These are phyloP conservation scores for Cisticola juncidis DNA, from an alignment of 2,113 vertebrate species.

Conservation along the genomic window DNA sequence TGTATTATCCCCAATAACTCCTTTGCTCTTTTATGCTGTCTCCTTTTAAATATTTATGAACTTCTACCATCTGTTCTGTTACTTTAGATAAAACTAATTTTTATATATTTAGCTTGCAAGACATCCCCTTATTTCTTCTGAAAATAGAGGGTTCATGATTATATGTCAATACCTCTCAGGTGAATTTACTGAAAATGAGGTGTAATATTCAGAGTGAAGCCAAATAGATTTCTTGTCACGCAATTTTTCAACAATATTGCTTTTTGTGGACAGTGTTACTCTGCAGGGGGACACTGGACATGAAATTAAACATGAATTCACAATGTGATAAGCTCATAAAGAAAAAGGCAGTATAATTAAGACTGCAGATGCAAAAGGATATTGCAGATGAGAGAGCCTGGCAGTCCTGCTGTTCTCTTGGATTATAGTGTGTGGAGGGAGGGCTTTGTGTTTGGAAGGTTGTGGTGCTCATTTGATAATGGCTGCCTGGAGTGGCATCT, in stretches of 20 bases:
- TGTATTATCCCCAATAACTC: background rate
- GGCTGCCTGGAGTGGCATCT: background rate
- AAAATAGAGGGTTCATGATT: background rate
- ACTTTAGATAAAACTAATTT: background rate
- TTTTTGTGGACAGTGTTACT: background rate
- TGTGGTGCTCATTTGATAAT: background rate
- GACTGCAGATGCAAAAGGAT: background rate
- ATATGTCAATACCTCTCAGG: background rate
- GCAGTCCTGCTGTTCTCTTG: background rate
- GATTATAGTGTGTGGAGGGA: background rate
- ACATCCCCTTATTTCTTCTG: background rate
- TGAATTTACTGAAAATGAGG: background rate
- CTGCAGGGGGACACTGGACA: background rate
- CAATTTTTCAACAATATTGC: background rate
- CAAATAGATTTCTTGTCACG: background rate
- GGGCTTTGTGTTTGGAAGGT: background rate
- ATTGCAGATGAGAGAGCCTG: background rate
- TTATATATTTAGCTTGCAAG: background rate
- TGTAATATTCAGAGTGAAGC: background rate
- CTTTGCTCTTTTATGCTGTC: background rate
- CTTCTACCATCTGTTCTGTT: background rate
- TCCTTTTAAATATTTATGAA: conserved; percentile 9
- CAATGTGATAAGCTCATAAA: background rate
- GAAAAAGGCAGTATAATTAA: background rate
- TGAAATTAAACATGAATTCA: background rate